Evolutionary conservation across 64 coral and sea anemone species (phyloP).

Genomic region (Hydrozoanthus tunicans): DNA sequence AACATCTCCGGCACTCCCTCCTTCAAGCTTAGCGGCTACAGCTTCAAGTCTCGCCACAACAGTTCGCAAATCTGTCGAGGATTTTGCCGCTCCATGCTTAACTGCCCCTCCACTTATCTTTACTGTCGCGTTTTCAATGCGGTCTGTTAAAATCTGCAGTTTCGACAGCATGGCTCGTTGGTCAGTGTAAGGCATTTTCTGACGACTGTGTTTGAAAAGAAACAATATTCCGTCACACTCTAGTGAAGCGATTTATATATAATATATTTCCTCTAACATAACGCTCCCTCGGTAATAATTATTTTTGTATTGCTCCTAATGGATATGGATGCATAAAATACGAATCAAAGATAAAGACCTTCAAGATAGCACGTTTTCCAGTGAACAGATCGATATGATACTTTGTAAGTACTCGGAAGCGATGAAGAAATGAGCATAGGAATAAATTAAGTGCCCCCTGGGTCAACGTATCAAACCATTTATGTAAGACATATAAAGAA

Average conservation of each 20-base stretch:
- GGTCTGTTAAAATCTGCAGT: conserved; percentile 36
- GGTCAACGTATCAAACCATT: background rate
- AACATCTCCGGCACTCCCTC: conserved; percentile 43
- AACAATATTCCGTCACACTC: conserved; percentile 33
- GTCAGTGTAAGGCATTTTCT: conserved; percentile 48
- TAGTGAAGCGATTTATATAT: background rate
- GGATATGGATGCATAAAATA: background rate
- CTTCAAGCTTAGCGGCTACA: conserved; percentile 61
- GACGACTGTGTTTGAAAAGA: background rate
- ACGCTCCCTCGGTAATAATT: background rate
- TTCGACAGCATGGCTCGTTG: conserved; percentile 39
- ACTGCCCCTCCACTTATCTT: conserved; percentile 33
- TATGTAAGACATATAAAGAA: no score
- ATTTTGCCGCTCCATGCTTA: conserved; percentile 5
- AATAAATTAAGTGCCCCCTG: conserved; percentile 19
- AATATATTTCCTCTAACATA: background rate
- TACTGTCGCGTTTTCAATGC: conserved; percentile 46
- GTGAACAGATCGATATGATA: background rate
- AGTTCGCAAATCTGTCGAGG: conserved; percentile 41
- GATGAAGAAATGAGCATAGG: background rate
- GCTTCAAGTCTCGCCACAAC: conserved; percentile 69
- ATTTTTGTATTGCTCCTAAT: background rate
- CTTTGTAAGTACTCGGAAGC: background rate
- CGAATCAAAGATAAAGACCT: background rate
- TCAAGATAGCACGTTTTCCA: background rate